phyloP scores from a whole-genome alignment of 2,113 vertebrate species.

The Coracopsis vasa region DNA sequence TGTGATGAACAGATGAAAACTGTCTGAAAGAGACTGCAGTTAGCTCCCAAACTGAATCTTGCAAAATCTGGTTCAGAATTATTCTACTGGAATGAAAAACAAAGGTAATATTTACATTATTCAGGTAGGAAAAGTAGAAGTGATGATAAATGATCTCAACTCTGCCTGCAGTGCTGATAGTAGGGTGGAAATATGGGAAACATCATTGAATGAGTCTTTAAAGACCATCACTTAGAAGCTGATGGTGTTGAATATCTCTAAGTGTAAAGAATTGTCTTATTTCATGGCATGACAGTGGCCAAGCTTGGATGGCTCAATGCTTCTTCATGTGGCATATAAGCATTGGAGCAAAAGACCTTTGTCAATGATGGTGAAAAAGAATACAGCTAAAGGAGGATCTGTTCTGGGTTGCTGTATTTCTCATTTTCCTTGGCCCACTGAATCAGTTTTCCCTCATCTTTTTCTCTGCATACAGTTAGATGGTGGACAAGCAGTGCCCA shows the following conservation, averaged over 20 bases:
- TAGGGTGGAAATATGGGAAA: background rate
- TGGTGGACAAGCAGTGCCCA: accelerated
- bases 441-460: background rate
- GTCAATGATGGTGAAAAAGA: background rate
- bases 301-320: background rate
- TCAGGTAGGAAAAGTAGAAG: background rate
- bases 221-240: background rate
- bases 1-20: background rate
- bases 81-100: background rate
- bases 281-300: background rate
- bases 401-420: background rate
- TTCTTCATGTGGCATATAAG: background rate
- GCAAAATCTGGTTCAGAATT: background rate
- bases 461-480: accelerated
- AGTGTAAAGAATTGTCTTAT: background rate
- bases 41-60: background rate
- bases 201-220: background rate
- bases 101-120: background rate
- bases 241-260: background rate
- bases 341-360: background rate
- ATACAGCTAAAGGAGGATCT: background rate
- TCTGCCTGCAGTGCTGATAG: background rate
- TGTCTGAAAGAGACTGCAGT: slow-evolving; percentile 13
- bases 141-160: background rate
- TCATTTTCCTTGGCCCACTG: background rate